Evolutionary conservation across 2,888 invertebrate species (phyloP).

Genomic region (Drosophila paranaensis): DNA sequence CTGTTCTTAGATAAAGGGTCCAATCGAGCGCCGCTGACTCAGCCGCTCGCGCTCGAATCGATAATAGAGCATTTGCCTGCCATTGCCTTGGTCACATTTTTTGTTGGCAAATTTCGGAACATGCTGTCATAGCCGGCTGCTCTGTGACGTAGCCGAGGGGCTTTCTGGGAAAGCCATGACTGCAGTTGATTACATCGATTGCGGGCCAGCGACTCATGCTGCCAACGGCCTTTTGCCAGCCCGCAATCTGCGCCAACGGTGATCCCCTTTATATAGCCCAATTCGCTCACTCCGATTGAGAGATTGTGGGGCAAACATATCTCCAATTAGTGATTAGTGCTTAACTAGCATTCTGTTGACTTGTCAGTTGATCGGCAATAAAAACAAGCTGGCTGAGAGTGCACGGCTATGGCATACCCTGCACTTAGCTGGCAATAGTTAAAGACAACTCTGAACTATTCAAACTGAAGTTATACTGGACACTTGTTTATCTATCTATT

Average conservation of each 20-base stretch:
- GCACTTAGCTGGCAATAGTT: neutral
- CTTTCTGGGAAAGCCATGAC: slow-evolving; percentile 36
- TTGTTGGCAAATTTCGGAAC: slow-evolving; percentile 13
- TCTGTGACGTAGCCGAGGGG: slow-evolving; percentile 46
- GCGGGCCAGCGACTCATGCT: slow-evolving; percentile 15
- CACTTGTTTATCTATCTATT: too few species aligned
- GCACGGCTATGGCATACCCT: neutral
- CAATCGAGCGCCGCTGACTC: slow-evolving; percentile 43
- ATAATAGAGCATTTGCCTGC: slow-evolving; percentile 12
- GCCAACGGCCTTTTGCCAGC: too few species aligned
- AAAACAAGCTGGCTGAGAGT: neutral
- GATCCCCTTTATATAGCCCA: slow-evolving; percentile 1
- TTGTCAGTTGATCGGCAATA: neutral
- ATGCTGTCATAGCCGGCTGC: slow-evolving; percentile 7
- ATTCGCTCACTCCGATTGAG: neutral
- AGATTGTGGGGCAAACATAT: neutral
- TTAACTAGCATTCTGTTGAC: neutral
- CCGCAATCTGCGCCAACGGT: neutral
- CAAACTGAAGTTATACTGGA: too few species aligned
- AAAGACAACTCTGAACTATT: too few species aligned
- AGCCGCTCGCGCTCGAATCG: slow-evolving; percentile 33
- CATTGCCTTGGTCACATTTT: slow-evolving; percentile 42
- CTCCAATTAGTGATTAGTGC: neutral
- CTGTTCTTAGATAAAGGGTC: slow-evolving; percentile 28
- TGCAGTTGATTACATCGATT: slow-evolving; percentile 10